Percentiles rank a stretch among this genome's conserved stretches.
phyloP scores from a whole-genome alignment of 2,113 vertebrate species.

The Cariama cristata region DNA sequence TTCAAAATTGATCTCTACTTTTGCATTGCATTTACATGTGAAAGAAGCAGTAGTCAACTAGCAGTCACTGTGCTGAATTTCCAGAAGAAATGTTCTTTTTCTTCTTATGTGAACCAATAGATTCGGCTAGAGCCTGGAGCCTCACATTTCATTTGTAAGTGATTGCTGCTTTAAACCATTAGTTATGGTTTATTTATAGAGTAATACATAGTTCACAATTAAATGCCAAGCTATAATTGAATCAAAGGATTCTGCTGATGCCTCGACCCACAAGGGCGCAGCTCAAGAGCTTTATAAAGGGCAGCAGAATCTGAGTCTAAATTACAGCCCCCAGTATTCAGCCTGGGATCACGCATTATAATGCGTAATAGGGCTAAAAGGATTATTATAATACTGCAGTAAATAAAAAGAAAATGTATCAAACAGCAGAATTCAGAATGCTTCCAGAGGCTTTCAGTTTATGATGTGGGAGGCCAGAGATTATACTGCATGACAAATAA shows the following conservation, averaged over 20 bases:
- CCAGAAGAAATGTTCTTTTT: neutral
- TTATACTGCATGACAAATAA: neutral
- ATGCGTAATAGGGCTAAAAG: neutral
- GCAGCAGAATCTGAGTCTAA: conserved; percentile 32
- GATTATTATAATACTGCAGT: conserved; percentile 44
- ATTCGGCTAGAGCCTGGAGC: neutral
- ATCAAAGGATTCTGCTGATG: conserved; percentile 62
- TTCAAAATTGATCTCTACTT: neutral
- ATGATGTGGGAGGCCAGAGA: neutral
- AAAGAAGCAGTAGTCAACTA: neutral
- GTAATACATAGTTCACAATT: conserved; percentile 48
- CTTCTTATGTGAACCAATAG: neutral
- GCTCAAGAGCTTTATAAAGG: conserved; percentile 40
- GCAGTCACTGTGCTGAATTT: neutral
- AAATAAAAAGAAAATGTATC: conserved; percentile 46
- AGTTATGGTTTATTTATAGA: conserved; percentile 52
- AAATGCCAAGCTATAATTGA: conserved; percentile 54
- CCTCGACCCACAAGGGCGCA: neutral
- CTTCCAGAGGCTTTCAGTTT: conserved; percentile 12
- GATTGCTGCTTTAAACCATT: conserved; percentile 30
- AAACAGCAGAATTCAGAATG: conserved; percentile 11
- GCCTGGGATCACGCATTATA: neutral
- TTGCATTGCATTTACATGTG: neutral
- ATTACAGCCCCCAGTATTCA: conserved; percentile 25
- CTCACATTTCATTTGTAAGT: neutral